Evolutionary conservation across 2,888 invertebrate genomes (phyloP).

Genomic region (Hirudinaria manillensis): DNA sequence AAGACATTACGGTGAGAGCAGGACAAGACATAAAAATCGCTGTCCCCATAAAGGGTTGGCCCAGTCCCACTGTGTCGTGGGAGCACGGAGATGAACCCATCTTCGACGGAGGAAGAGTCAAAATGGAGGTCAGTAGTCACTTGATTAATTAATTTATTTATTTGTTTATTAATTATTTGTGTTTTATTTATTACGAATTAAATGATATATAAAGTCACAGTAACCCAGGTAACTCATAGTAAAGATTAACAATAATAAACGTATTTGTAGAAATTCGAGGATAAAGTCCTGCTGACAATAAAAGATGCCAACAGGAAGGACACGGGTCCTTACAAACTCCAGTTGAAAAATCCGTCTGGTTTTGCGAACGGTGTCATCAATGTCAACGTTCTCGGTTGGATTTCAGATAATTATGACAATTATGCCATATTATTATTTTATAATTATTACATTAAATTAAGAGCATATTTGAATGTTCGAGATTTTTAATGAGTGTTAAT

Average conservation of each 20-base stretch:
- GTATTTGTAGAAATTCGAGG: constrained; percentile 48
- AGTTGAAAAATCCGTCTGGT: constrained; percentile 86
- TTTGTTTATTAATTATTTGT: constrained; percentile 22
- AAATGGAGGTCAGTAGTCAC: constrained; percentile 28
- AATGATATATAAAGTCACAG: neutral
- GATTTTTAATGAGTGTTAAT: neutral
- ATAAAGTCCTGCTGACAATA: constrained; percentile 83
- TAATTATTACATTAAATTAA: neutral
- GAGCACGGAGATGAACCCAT: constrained; percentile 45
- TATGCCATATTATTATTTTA: neutral
- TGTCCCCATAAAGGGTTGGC: constrained; percentile 86
- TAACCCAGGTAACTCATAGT: neutral
- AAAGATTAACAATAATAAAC: neutral
- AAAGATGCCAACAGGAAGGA: constrained; percentile 84
- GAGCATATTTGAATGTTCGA: neutral
- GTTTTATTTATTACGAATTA: neutral
- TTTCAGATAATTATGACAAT: neutral
- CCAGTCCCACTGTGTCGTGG: constrained; percentile 90
- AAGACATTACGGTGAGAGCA: constrained; percentile 91
- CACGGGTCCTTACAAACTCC: constrained; percentile 82
- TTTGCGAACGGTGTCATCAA: constrained; percentile 90
- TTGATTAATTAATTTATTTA: neutral
- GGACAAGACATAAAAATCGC: constrained; percentile 96
- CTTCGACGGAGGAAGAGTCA: constrained; percentile 32
- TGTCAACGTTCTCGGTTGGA: constrained; percentile 73